Evolutionary conservation across 2,113 vertebrate species (phyloP).

Genomic region (Nesogale talazaci): DNA sequence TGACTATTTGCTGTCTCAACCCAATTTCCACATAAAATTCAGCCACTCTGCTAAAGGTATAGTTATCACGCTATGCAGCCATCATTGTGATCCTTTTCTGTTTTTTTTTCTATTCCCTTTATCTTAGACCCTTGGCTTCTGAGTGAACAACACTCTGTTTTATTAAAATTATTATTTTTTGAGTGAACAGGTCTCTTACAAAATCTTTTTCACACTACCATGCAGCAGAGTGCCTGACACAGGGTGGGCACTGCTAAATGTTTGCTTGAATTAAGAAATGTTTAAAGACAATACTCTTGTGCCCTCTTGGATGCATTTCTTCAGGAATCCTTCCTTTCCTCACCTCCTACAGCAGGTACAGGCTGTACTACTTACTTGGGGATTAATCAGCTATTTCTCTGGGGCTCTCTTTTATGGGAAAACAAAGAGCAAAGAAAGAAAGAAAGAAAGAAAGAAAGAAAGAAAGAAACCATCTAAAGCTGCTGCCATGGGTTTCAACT

Average conservation of each 20-base stretch:
- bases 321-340: slow-evolving; percentile 23
- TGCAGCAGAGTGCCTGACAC: neutral
- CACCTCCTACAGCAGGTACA: neutral
- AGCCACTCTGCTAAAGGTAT: neutral
- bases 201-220: neutral
- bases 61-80: neutral
- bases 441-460: no score
- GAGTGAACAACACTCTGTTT: neutral
- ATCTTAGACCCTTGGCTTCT: neutral
- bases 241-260: neutral
- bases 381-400: slow-evolving; percentile 6
- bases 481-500: neutral
- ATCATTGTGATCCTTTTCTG: neutral
- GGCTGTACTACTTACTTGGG: neutral
- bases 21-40: neutral
- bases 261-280: neutral
- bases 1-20: neutral
- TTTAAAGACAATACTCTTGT: neutral
- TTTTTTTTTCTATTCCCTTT: neutral
- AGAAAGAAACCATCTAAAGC: neutral
- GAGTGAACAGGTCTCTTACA: no score
- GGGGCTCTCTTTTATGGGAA: neutral
- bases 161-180: no score
- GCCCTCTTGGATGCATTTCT: neutral
- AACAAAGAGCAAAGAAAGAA: neutral